Conservation (phyloP, 64 coral and sea anemone genomes). For the Dendrophyllia cribrosa region DNA sequence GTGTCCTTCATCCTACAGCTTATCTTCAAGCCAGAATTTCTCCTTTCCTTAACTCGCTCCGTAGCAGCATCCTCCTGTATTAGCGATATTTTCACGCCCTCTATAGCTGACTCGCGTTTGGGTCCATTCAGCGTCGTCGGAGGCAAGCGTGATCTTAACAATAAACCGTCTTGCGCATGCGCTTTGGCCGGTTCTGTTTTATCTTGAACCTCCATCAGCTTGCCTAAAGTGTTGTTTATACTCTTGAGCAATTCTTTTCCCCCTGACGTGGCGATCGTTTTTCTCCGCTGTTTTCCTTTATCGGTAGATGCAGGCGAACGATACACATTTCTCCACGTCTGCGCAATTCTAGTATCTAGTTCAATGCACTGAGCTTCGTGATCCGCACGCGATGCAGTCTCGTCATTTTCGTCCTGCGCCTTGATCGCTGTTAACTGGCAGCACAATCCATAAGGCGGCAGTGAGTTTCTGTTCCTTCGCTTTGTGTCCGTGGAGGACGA, state of each 20-base stretch:
- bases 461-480: not conserved
- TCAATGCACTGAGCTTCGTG: not conserved
- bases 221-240: slow-evolving; percentile 53
- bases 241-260: slow-evolving; percentile 30
- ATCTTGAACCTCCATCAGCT: slow-evolving; percentile 36
- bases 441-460: slow-evolving; percentile 30
- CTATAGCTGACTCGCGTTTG: not conserved
- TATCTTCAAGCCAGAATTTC: slow-evolving; percentile 7
- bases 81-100: slow-evolving; percentile 3
- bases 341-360: not conserved
- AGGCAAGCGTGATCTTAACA: not conserved
- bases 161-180: not conserved
- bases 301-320: not conserved
- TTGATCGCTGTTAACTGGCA: slow-evolving; percentile 46
- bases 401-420: slow-evolving; percentile 2
- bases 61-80: slow-evolving; percentile 7
- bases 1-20: slow-evolving; percentile 10
- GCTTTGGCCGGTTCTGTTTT: not conserved
- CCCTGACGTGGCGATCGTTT: slow-evolving; percentile 16
- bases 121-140: not conserved
- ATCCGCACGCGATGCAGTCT: not conserved
- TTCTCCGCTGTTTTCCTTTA: not conserved
- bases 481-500: slow-evolving; percentile 3
- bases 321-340: not conserved
- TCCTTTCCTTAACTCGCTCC: slow-evolving; percentile 16